phyloP scores from a whole-genome alignment of 2,113 vertebrate genomes.

The western clawed frog (Xenopus tropicalis) region DNA sequence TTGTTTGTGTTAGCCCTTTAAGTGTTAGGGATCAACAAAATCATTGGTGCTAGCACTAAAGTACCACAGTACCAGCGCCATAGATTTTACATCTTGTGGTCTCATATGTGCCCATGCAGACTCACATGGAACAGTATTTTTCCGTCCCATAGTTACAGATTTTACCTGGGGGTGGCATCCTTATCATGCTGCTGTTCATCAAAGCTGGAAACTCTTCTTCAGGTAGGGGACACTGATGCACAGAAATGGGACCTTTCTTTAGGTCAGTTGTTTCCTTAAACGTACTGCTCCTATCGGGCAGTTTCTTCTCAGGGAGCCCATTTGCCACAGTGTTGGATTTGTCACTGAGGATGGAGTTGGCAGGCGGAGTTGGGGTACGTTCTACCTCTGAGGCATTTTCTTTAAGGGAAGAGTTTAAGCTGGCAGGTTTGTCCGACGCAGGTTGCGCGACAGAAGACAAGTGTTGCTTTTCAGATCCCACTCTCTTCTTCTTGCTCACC shows the following conservation, averaged over 20 bases:
- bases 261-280: constrained; percentile 65
- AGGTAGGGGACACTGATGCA: constrained; percentile 56
- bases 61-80: too few species aligned
- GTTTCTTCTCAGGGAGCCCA: constrained; percentile 67
- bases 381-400: constrained; percentile 70
- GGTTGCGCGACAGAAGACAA: rapidly evolving
- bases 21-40: too few species aligned
- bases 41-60: too few species aligned
- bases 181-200: constrained; percentile 63
- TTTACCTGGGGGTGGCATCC: constrained; percentile 90
- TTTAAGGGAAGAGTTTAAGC: constrained; percentile 43
- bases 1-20: too few species aligned
- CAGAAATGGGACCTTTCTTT: constrained; percentile 55
- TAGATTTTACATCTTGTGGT: too few species aligned
- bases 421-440: constrained; percentile 29
- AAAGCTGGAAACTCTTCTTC: constrained; percentile 93
- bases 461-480: constrained; percentile 61
- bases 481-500: constrained; percentile 84
- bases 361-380: constrained; percentile 34
- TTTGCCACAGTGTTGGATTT: constrained; percentile 64
- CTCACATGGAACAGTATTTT: too few species aligned
- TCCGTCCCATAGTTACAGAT: too few species aligned
- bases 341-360: constrained; percentile 4
- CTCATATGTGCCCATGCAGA: too few species aligned
- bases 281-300: constrained; percentile 27